Conservation (phyloP, 2,797 vertebrate species). For the Gallirallus australis region DNA sequence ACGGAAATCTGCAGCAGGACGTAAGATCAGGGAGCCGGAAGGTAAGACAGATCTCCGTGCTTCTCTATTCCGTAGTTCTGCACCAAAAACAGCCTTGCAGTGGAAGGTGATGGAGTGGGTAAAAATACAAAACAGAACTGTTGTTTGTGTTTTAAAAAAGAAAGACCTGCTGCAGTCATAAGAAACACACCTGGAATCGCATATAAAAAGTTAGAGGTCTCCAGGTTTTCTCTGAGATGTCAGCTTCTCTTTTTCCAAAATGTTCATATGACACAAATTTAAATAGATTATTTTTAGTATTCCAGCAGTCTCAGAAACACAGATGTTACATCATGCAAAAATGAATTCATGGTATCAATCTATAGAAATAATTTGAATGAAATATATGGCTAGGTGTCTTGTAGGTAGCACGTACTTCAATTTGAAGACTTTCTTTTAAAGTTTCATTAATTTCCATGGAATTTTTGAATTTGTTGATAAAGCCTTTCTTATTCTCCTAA, state of each 20-base stretch:
- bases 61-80: background rate
- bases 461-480: background rate
- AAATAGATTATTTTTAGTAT: background rate
- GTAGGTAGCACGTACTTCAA: background rate
- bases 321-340: background rate
- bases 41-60: constrained; percentile 62
- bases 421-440: background rate
- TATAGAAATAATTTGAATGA: background rate
- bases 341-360: background rate
- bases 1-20: constrained; percentile 90
- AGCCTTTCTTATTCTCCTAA: background rate
- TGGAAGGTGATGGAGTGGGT: background rate
- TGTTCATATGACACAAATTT: background rate
- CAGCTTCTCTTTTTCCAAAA: background rate
- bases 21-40: constrained; percentile 90
- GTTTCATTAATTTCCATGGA: background rate
- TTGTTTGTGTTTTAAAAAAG: background rate
- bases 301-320: background rate
- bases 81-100: background rate
- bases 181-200: background rate
- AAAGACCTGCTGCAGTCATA: background rate
- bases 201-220: background rate
- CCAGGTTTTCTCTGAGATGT: background rate
- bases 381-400: background rate
- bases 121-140: background rate